Base-by-base conservation (phyloP, 2,797 vertebrate genomes). In the Choloepus didactylus region DNA sequence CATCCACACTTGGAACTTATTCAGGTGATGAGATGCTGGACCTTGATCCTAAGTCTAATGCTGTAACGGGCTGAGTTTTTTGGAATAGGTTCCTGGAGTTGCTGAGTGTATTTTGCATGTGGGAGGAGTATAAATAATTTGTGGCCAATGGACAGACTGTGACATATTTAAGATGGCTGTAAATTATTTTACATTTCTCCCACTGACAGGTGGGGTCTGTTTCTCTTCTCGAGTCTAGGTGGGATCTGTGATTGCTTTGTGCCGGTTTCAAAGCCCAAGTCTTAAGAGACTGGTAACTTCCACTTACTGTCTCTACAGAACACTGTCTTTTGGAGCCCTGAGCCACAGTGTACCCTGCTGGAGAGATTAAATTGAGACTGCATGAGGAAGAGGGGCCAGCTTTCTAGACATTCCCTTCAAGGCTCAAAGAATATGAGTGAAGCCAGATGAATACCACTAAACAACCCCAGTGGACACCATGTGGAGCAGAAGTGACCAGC, bases 101-200 rank as follows among this genome's bases (percentile, higher is more conserved):
- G 27, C 44, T 62, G 54, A 84, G 76, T 75, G 51, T 23, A 35
- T 89, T 87, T 75, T 87, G 31, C 35, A 46, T 67, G 18, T 66
- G 64, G 49, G 18, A 97, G 79, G 35, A 81, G 85, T 77, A 41
- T 64, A 93, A 94, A 91, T 81, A 87, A 85, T n/a, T 88, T 89
- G 56, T 72, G 49, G 41, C 64, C 54, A 46, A n/a, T 49, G 56
- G 62, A 27, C 3, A 18, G 67, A 91, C 8, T 67, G 67, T 66
- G 56, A 77, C 46, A 72, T 10, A 60, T 91, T 94, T 82, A 81
- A 95, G 62, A 91, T 89, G 85, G 29, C 19, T 88, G 21, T 90
- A 92, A 96, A 67, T 93, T 77, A 38, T 73, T 77, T 60, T 38
- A 77, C 86, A 54, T 21, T 82, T 35, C n/a, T 92, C 11, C 46